Percentiles rank a stretch among this genome's conserved stretches.
phyloP scores from a whole-genome alignment of 2,113 vertebrate genomes.

The Phyllostomus discolor region DNA sequence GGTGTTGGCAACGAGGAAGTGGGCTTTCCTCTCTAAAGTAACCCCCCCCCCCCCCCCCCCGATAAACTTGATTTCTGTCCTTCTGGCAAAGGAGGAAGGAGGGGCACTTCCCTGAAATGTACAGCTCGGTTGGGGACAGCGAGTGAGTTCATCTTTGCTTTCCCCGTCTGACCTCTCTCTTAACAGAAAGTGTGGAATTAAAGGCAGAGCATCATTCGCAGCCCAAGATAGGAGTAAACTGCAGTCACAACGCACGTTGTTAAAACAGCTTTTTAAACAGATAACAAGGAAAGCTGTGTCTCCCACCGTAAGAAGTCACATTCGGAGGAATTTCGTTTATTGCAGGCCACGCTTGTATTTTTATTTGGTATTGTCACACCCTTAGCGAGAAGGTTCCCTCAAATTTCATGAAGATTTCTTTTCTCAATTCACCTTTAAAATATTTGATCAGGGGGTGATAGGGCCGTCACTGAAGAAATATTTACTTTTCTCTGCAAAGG shows the following conservation, averaged over 20 bases:
- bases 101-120: background rate
- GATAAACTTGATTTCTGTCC: background rate
- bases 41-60: too few species aligned
- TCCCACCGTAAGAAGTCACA: background rate
- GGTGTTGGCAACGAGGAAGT: slow-evolving; percentile 27
- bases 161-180: background rate
- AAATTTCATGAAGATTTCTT: slow-evolving; percentile 47
- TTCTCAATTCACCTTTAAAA: slow-evolving; percentile 6
- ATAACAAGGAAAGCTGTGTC: slow-evolving; percentile 35
- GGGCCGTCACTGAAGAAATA: background rate
- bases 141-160: slow-evolving; percentile 10
- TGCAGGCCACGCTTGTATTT: background rate
- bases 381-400: slow-evolving; percentile 37
- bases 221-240: background rate
- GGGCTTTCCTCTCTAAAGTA: slow-evolving; percentile 38
- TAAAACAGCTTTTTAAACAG: slow-evolving; percentile 30
- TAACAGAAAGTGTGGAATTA: slow-evolving; percentile 30
- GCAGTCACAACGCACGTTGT: background rate
- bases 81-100: slow-evolving; percentile 16
- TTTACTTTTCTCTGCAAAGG: slow-evolving; percentile 50
- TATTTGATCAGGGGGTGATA: slow-evolving; percentile 52
- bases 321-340: slow-evolving; percentile 31
- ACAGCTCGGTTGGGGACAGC: background rate
- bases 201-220: background rate
- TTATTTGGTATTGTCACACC: slow-evolving; percentile 39